A percentile compares a stretch with the other conserved stretches of the same genome.
These are phyloP conservation scores for Ethmia dodecea DNA, from an alignment of 2,888 invertebrate genomes.

Conservation along the genomic window DNA sequence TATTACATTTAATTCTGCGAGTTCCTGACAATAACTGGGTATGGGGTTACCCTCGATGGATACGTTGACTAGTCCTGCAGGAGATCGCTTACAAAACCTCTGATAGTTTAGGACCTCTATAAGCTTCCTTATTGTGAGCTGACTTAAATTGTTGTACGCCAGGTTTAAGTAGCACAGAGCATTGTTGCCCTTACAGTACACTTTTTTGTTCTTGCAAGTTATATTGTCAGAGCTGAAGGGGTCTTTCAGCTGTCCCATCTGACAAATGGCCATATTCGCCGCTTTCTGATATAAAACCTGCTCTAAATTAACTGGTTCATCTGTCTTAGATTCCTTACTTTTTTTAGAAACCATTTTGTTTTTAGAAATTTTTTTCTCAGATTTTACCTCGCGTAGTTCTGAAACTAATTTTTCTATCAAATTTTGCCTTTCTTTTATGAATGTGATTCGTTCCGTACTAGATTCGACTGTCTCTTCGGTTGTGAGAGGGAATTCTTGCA, in stretches of 20 bases:
- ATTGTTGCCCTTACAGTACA: constrained; percentile 28
- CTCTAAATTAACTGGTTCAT: background rate
- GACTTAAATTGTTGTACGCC: constrained; percentile 28
- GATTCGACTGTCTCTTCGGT: constrained; percentile 31
- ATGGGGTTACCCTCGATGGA: constrained; percentile 31
- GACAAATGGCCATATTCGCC: constrained; percentile 25
- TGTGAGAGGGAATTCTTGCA: constrained; percentile 35
- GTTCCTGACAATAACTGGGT: no score
- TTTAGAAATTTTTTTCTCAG: background rate
- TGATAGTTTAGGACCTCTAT: constrained; percentile 26
- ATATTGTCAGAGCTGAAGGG: constrained; percentile 32
- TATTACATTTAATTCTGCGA: no score
- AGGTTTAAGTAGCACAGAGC: constrained; percentile 26
- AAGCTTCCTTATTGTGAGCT: constrained; percentile 22
- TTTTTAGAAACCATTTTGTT: constrained; percentile 25
- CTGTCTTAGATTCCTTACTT: constrained; percentile 20
- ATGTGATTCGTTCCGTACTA: constrained; percentile 25
- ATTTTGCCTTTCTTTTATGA: constrained; percentile 27
- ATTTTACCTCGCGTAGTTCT: background rate
- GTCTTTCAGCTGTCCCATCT: constrained; percentile 32
- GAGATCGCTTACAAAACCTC: constrained; percentile 21
- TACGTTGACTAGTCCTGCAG: constrained; percentile 26
- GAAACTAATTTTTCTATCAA: constrained; percentile 4
- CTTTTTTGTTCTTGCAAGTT: constrained; percentile 20
- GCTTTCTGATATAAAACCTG: constrained; percentile 30